Conservation (phyloP, 2,888 invertebrate species). For the Agrochola circellaris region DNA sequence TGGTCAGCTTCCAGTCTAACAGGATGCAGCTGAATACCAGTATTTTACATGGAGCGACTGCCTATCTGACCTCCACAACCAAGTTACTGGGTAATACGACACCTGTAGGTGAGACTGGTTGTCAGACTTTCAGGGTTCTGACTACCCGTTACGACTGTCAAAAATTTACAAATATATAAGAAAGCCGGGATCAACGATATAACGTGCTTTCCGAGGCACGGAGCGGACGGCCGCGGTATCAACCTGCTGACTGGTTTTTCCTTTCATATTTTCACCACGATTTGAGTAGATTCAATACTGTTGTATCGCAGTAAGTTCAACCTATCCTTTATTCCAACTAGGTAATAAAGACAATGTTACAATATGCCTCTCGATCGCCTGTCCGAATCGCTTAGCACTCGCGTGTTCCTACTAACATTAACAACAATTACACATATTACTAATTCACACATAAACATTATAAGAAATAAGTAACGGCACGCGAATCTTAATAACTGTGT, state of each 20-base stretch:
- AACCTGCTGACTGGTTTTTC: background rate
- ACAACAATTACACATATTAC: constrained; percentile 44
- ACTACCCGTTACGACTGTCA: no score
- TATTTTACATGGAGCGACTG: no score
- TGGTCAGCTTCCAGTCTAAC: no score
- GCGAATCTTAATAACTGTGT: constrained; percentile 47
- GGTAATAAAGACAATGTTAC: background rate
- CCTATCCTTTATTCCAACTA: background rate
- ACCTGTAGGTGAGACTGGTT: no score
- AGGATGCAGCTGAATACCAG: no score
- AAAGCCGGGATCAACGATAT: no score
- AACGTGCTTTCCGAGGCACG: no score
- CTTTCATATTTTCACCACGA: background rate
- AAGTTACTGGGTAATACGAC: no score
- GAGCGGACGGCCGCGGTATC: no score
- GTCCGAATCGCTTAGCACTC: constrained; percentile 27
- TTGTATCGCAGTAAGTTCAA: background rate
- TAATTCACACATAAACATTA: constrained; percentile 35
- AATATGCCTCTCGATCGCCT: constrained; percentile 37
- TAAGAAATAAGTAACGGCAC: constrained; percentile 35
- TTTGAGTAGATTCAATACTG: background rate
- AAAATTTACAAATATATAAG: no score
- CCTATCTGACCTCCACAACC: no score
- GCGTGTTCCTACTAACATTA: constrained; percentile 39
- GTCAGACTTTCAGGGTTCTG: no score